These are phyloP conservation scores for Drosophila willistoni DNA, from an alignment of 1,140 invertebrate genomes.

Conservation along the genomic window DNA sequence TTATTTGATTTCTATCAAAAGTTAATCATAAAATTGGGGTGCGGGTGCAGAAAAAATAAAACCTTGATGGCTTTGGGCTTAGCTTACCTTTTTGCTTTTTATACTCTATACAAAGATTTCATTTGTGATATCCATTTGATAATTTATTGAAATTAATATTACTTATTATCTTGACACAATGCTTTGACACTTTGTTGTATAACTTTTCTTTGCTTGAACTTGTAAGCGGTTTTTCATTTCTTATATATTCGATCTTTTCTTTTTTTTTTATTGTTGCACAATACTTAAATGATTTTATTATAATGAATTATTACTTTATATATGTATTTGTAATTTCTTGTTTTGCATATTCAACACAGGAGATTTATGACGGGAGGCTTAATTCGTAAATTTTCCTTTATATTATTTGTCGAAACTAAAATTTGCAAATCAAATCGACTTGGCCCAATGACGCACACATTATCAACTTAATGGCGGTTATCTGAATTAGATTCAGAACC, in stretches of 20 bases:
- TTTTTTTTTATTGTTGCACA: constrained; percentile 43
- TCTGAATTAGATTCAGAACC: constrained; percentile 6
- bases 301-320: constrained; percentile 6
- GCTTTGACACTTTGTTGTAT: constrained; percentile 66
- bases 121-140: constrained; percentile 78
- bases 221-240: constrained; percentile 20
- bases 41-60: constrained; percentile 40
- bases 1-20: constrained; percentile 79
- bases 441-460: constrained; percentile 56
- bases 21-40: constrained; percentile 77
- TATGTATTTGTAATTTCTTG: not conserved
- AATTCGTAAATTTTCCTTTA: constrained; percentile 26
- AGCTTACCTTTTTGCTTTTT: constrained; percentile 64
- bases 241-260: not conserved
- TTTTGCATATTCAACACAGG: constrained; percentile 70
- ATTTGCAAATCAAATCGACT: constrained; percentile 70
- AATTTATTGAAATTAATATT: constrained; percentile 64
- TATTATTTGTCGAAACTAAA: constrained; percentile 50
- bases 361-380: constrained; percentile 60
- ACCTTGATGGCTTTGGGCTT: constrained; percentile 50
- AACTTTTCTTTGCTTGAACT: constrained; percentile 49
- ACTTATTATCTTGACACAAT: constrained; percentile 58
- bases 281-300: constrained; percentile 40
- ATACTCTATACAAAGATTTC: constrained; percentile 57
- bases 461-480: constrained; percentile 12